These are phyloP conservation scores for Hypotaenidia philippensis DNA, from an alignment of 2,797 vertebrate species.

Conservation along the genomic window DNA sequence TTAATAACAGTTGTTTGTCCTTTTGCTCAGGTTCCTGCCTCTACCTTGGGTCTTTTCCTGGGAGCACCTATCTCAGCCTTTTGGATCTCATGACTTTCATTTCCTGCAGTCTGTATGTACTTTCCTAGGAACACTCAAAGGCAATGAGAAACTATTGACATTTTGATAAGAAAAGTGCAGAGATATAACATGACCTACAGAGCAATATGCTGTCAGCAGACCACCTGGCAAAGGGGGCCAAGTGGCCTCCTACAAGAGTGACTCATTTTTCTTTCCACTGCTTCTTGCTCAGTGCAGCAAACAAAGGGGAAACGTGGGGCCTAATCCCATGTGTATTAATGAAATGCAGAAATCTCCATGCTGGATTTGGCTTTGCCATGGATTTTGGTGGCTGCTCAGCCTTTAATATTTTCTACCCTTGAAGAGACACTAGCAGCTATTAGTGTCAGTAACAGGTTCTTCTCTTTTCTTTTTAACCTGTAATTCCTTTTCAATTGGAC, in stretches of 20 bases:
- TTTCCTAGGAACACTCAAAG: conserved; percentile 42
- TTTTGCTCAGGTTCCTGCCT: neutral
- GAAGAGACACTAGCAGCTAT: neutral
- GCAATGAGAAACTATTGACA: conserved; percentile 51
- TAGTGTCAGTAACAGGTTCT: neutral
- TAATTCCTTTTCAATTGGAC: neutral
- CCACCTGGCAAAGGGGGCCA: neutral
- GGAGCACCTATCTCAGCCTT: neutral
- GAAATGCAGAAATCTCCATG: neutral
- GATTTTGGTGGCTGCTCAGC: conserved; percentile 19
- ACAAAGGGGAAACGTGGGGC: neutral
- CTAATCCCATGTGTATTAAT: neutral
- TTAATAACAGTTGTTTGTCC: neutral
- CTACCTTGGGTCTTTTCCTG: neutral
- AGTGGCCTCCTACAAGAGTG: neutral
- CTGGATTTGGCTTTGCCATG: neutral
- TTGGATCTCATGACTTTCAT: conserved; percentile 31
- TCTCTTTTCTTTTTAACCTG: conserved; percentile 16
- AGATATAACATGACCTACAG: conserved; percentile 3
- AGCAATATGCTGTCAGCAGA: neutral
- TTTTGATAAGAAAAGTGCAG: conserved; percentile 56
- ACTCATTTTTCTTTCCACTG: neutral
- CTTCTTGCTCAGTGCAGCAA: neutral
- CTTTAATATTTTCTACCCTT: neutral
- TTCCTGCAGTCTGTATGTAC: neutral